phyloP scores from a whole-genome alignment of 2,113 vertebrate species.

The Thermophis baileyi region DNA sequence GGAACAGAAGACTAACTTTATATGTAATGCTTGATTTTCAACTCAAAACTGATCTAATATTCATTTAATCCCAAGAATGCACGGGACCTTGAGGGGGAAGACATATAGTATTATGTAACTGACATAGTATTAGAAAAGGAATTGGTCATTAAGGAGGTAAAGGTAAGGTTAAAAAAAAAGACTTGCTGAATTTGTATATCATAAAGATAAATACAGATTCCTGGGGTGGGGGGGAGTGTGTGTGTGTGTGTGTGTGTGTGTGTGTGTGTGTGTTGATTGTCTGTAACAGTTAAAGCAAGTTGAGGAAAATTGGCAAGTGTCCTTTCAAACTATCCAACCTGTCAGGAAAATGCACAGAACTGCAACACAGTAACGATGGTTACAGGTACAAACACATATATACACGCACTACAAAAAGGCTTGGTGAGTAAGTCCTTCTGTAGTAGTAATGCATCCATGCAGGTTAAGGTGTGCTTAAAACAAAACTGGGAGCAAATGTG shows the following conservation, averaged over 20 bases:
- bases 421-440: conserved; percentile 11
- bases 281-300: neutral
- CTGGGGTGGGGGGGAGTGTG: neutral
- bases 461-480: conserved; percentile 22
- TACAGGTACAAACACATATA: neutral
- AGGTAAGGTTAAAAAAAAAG: neutral
- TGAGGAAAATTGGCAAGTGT: neutral
- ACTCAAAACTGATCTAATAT: neutral
- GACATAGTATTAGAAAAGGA: neutral
- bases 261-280: no score
- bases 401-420: neutral
- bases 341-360: neutral
- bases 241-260: neutral
- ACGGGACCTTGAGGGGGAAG: neutral
- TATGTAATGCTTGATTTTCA: neutral
- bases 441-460: neutral
- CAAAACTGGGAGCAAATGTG: conserved; percentile 10
- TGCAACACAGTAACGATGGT: neutral
- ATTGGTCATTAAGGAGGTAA: neutral
- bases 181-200: neutral
- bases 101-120: neutral
- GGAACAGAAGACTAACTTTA: neutral
- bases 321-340: neutral
- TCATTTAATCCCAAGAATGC: neutral
- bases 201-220: neutral